These are phyloP conservation scores for Volucella inanis DNA, from an alignment of 2,888 invertebrate genomes.

Conservation along the genomic window DNA sequence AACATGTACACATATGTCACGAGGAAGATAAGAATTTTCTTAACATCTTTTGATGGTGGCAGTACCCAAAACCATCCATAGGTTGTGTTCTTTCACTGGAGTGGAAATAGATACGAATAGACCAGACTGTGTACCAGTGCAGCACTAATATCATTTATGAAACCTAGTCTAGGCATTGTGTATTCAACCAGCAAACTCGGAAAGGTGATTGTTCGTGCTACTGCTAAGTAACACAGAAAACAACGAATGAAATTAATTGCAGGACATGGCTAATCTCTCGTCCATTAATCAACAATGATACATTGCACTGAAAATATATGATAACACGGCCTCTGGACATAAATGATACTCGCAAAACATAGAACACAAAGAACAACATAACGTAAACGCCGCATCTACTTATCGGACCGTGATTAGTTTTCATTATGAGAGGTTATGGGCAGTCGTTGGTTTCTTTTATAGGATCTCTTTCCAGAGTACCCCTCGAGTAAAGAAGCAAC, in stretches of 20 bases:
- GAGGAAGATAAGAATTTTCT: no score
- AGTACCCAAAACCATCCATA: no score
- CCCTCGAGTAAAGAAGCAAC: neutral
- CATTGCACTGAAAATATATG: slow-evolving; percentile 10
- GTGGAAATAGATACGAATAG: no score
- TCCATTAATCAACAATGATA: slow-evolving; percentile 45
- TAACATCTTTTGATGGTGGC: no score
- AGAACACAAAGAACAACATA: neutral
- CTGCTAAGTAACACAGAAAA: neutral
- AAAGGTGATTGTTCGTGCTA: slow-evolving; percentile 9
- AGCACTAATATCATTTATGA: neutral
- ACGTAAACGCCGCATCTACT: slow-evolving; percentile 36
- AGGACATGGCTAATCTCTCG: slow-evolving; percentile 54
- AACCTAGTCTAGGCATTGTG: slow-evolving; percentile 29
- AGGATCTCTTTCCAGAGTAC: neutral
- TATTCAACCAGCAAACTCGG: neutral
- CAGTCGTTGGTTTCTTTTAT: neutral
- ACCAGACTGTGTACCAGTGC: no score
- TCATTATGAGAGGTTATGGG: slow-evolving; percentile 33
- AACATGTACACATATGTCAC: neutral
- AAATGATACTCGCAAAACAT: slow-evolving; percentile 37
- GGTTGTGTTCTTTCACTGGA: no score
- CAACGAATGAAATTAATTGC: slow-evolving; percentile 36
- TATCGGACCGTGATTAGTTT: slow-evolving; percentile 56
- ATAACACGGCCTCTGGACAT: slow-evolving; percentile 28